Conservation (phyloP, 2,113 vertebrate genomes). For the Anoplopoma fimbria region DNA sequence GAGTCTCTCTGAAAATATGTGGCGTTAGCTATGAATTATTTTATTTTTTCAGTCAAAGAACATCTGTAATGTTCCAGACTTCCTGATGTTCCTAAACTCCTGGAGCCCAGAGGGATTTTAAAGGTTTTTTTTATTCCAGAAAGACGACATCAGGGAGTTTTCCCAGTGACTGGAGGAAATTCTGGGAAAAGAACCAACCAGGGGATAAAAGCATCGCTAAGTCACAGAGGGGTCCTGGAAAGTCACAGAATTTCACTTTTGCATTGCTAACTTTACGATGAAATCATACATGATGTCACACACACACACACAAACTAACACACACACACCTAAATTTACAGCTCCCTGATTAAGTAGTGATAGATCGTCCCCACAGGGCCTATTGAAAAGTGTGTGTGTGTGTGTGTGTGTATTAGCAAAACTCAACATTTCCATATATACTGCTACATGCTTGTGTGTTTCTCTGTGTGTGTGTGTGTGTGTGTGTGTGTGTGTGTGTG, state of each 20-base stretch:
- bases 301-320: neutral
- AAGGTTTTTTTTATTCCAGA: neutral
- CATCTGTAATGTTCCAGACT: neutral
- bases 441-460: neutral
- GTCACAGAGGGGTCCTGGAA: neutral
- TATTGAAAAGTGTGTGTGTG: slow-evolving; percentile 28
- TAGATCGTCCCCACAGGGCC: slow-evolving; percentile 62
- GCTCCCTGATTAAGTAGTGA: slow-evolving; percentile 74
- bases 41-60: neutral
- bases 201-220: neutral
- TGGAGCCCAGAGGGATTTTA: neutral
- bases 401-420: slow-evolving; percentile 25
- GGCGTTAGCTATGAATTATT: too few species aligned
- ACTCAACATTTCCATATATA: slow-evolving; percentile 43
- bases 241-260: neutral
- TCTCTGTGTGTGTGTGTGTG: neutral
- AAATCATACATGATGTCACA: neutral
- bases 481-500: slow-evolving; percentile 35
- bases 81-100: neutral
- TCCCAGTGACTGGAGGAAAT: neutral
- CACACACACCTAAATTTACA: slow-evolving; percentile 1
- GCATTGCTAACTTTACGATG: neutral
- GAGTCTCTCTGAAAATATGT: too few species aligned
- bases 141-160: neutral
- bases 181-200: neutral